Conservation (phyloP, 1,140 invertebrate genomes). For the Drosophila tropicalis region DNA sequence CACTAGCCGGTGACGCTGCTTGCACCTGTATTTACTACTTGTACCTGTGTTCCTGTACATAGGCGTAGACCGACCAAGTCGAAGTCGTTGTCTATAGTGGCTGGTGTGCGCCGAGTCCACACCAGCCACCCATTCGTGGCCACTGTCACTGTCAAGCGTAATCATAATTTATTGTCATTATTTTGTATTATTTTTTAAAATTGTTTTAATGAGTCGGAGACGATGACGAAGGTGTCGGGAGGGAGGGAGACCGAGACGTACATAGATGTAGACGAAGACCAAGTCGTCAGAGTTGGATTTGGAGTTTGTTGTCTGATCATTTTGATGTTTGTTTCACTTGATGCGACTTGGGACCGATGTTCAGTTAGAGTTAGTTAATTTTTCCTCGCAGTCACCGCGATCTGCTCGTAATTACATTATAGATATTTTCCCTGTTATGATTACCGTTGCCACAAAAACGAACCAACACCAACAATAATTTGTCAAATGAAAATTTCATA, state of each 20-base stretch:
- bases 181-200: slow-evolving; percentile 82
- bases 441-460: slow-evolving; percentile 50
- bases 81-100: not conserved
- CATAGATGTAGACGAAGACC: not conserved
- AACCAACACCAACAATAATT: slow-evolving; percentile 46
- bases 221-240: slow-evolving; percentile 20
- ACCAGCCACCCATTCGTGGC: slow-evolving; percentile 58
- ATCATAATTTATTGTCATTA: slow-evolving; percentile 82
- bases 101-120: slow-evolving; percentile 20
- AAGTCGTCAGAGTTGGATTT: not conserved
- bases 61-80: not conserved
- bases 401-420: slow-evolving; percentile 77
- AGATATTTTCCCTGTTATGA: slow-evolving; percentile 76
- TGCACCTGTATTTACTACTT: slow-evolving; percentile 57
- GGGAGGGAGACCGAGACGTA: not conserved
- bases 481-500: slow-evolving; percentile 76
- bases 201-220: slow-evolving; percentile 78
- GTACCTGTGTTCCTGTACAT: not conserved
- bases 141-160: slow-evolving; percentile 80
- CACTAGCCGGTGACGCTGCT: slow-evolving; percentile 58
- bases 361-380: slow-evolving; percentile 45
- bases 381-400: slow-evolving; percentile 61
- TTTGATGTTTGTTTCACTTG: slow-evolving; percentile 57
- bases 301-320: slow-evolving; percentile 48
- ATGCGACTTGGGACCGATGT: slow-evolving; percentile 32